phyloP scores from a whole-genome alignment of 2,888 invertebrate species.

The Monopis laevigella region DNA sequence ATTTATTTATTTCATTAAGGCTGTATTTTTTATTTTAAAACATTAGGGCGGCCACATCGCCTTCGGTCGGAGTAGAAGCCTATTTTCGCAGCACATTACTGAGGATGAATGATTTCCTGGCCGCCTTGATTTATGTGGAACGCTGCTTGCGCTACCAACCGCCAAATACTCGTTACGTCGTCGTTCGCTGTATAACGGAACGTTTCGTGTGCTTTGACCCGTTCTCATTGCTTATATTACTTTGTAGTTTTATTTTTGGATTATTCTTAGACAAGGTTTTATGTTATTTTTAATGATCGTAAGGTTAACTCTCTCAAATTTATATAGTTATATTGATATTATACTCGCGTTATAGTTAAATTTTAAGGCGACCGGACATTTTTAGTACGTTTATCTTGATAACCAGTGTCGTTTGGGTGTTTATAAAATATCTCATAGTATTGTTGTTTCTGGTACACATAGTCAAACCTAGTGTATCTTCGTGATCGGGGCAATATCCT shows the following conservation, averaged over 20 bases:
- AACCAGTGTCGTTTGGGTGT: no score
- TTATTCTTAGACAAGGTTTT: not conserved
- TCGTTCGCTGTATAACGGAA: constrained; percentile 47
- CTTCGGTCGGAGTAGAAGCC: constrained; percentile 48
- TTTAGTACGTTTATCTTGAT: no score
- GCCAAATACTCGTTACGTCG: constrained; percentile 48
- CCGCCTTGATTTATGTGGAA: constrained; percentile 54
- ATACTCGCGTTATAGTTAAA: no score
- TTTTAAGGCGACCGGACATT: no score
- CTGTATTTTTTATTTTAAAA: constrained; percentile 42
- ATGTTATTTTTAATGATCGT: no score
- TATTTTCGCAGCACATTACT: constrained; percentile 65
- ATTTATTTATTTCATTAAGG: constrained; percentile 43
- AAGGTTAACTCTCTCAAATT: no score
- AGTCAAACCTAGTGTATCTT: no score
- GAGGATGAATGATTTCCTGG: constrained; percentile 66
- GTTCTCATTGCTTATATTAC: constrained; percentile 47
- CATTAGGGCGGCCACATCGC: constrained; percentile 31
- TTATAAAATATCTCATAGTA: no score
- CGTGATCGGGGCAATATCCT: no score
- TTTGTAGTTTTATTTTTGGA: not conserved
- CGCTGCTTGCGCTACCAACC: constrained; percentile 30
- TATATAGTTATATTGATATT: no score
- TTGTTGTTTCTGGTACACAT: no score
- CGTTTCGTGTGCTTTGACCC: no score